Conservation (phyloP, 2,888 invertebrate species). For the Malthinus seriepunctatus region DNA sequence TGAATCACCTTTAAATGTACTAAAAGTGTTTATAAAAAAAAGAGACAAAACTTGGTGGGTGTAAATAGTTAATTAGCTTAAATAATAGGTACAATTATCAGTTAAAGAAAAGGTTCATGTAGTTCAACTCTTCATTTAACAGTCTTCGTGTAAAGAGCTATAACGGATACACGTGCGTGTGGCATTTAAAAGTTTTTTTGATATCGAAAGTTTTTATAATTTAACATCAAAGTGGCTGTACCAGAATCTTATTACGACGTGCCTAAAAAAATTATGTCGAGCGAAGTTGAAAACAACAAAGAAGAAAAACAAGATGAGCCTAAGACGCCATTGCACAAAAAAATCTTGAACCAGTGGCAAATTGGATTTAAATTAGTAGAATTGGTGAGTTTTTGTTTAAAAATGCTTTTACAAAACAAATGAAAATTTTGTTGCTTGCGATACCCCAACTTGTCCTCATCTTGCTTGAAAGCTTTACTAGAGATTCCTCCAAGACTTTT, state of each 20-base stretch:
- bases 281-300: constrained; percentile 57
- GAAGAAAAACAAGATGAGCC: constrained; percentile 54
- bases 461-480: too few relatives aligned
- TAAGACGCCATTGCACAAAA: constrained; percentile 47
- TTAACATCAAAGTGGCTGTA: constrained; percentile 38
- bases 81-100: constrained; percentile 29
- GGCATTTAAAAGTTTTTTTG: not conserved
- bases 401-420: not conserved
- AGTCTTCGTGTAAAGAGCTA: not conserved
- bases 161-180: too few relatives aligned
- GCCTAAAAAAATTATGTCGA: constrained; percentile 63
- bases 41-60: constrained; percentile 25
- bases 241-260: constrained; percentile 46
- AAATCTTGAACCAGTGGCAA: constrained; percentile 60
- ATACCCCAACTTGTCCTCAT: too few relatives aligned
- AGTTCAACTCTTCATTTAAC: constrained; percentile 2
- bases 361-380: constrained; percentile 63
- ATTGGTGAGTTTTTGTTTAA: constrained; percentile 58
- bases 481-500: too few relatives aligned
- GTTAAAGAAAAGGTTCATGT: constrained; percentile 9
- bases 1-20: constrained; percentile 22
- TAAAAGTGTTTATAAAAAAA: constrained; percentile 8
- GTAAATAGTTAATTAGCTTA: constrained; percentile 27
- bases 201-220: not conserved
- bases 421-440: not conserved